Evolutionary conservation across 2,888 invertebrate genomes (phyloP).

Genomic region (Smittia aterrima): DNA sequence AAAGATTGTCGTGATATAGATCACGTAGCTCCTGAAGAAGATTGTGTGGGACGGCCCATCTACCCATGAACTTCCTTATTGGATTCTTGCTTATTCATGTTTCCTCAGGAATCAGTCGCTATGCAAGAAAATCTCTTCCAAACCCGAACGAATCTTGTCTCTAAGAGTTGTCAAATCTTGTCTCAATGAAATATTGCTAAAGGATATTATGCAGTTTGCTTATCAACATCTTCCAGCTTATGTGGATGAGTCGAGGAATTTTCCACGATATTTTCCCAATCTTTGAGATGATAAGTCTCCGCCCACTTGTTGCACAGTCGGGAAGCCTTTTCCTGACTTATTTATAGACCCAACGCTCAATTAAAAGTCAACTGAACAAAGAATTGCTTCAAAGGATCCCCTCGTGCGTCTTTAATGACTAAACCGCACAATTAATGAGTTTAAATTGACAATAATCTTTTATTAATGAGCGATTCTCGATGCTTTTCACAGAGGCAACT

Average conservation of each 20-base stretch:
- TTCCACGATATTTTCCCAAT: neutral
- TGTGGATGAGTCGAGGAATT: neutral
- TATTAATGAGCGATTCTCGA: too few relatives aligned
- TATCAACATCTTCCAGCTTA: neutral
- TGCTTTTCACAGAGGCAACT: too few relatives aligned
- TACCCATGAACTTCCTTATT: too few relatives aligned
- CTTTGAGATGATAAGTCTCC: too few relatives aligned
- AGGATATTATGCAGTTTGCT: neutral
- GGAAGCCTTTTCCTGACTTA: neutral
- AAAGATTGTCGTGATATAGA: too few relatives aligned
- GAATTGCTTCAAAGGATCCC: neutral
- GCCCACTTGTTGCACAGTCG: neutral
- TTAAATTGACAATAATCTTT: conserved; percentile 2
- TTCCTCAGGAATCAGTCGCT: too few relatives aligned
- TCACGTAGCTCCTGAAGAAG: too few relatives aligned
- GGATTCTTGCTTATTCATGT: too few relatives aligned
- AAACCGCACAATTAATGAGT: conserved; percentile 11
- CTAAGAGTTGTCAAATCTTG: too few relatives aligned
- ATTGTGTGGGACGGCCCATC: too few relatives aligned
- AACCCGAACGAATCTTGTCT: neutral
- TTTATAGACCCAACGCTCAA: neutral
- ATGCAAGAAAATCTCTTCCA: neutral
- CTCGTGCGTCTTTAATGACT: neutral
- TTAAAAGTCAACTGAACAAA: neutral
- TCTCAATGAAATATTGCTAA: too few relatives aligned